Base-by-base conservation (phyloP, 1,140 invertebrate species). In the Euwallacea similis region DNA sequence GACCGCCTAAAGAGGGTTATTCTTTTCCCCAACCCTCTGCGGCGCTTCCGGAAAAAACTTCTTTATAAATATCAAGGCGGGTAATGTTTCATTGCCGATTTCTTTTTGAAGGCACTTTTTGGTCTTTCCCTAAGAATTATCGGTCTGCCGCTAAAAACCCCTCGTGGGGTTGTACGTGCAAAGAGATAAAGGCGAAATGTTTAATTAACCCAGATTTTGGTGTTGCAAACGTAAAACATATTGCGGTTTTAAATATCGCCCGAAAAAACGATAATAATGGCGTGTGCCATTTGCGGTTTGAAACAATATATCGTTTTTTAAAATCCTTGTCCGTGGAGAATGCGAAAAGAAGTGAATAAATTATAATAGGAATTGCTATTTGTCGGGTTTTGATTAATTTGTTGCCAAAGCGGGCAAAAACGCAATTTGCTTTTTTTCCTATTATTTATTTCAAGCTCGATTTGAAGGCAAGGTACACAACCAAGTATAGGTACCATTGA, bases 1-100 rank as follows among this genome's bases (percentile, higher is more conserved):
- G 69, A 44, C 66, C 69, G 59, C 10, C 15, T 42, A 71, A 71
- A 71, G 69, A 71, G 69, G 69, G 69, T 56, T 63, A 64, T 55
- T 63, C 61, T 70, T 70, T 63, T 56, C 42, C 47, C 68, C 44
- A 68, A 60, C 66, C 56, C 66, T 15, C 16, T 15, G 8, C 54
- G 6, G 9, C 46, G 9, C 46, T 11, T 50, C 13, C 46, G 46
- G 9, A 50, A 56, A 56, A 56, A 56, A 56, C 54, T 56, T 16
- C 54, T 56, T 56, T 56, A 56, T 56, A 56, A 56, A 56, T 56
- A 56, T 15, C 11, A 15, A 15, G 54, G 54, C 54, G n/a, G 54
- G 11, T 56, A 56, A 16, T 9, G 54, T 15, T 15, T 15, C 46
- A 50, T 50, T 50, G 13, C 46, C 9, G 46, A 10, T 13, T 50